These are phyloP conservation scores for Rhinolophus ferrumequinum DNA, from an alignment of 2,113 vertebrate species.

Conservation along the genomic window DNA sequence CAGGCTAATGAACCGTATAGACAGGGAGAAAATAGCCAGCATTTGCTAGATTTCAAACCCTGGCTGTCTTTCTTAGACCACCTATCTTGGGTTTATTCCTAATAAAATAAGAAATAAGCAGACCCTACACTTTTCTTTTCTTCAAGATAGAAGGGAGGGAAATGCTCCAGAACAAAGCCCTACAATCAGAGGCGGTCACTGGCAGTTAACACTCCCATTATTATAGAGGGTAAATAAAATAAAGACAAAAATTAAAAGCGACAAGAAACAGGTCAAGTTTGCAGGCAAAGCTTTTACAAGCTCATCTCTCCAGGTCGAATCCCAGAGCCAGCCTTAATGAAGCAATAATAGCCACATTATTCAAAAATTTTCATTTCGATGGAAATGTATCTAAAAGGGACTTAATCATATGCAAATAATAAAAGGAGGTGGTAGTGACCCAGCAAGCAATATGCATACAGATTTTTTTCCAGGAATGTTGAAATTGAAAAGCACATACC, in stretches of 20 bases:
- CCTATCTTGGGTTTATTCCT: constrained; percentile 87
- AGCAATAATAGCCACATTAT: constrained; percentile 99
- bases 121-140: constrained; percentile 77
- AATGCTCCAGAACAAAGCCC: constrained; percentile 75
- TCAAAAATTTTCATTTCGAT: constrained; percentile 96
- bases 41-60: constrained; percentile 90
- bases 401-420: constrained; percentile 99
- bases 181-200: constrained; percentile 77
- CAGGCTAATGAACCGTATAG: constrained; percentile 95
- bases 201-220: constrained; percentile 79
- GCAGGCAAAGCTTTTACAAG: constrained; percentile 93
- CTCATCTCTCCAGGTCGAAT: constrained; percentile 96
- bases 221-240: constrained; percentile 88
- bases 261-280: constrained; percentile 98
- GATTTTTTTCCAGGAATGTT: constrained; percentile 81
- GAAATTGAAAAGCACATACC: constrained; percentile 88
- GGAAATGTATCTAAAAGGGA: constrained; percentile 95
- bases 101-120: constrained; percentile 82
- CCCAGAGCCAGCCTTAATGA: constrained; percentile 96
- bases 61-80: constrained; percentile 84
- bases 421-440: constrained; percentile 91
- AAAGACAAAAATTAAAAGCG: constrained; percentile 95
- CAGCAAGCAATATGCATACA: constrained; percentile 92
- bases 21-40: constrained; percentile 90
- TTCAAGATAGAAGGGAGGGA: constrained; percentile 53